Conservation (phyloP, 2,888 invertebrate species). For the Diarsia brunnea region DNA sequence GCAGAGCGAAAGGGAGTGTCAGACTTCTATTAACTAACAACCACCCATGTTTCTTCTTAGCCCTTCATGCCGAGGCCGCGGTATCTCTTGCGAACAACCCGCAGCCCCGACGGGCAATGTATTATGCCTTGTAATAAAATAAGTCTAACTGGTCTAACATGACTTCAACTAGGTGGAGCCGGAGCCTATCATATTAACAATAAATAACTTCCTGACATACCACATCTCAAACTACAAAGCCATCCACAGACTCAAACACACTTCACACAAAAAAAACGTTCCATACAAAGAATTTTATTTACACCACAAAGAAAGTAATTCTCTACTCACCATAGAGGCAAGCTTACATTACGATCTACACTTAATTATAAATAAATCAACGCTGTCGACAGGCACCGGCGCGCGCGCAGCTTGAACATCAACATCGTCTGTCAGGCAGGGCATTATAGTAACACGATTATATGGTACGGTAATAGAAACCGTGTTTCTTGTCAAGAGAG, state of each 20-base stretch:
- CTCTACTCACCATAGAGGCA: slow-evolving; percentile 22
- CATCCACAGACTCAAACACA: slow-evolving; percentile 4
- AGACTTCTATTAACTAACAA: too few relatives aligned
- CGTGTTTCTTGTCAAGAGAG: slow-evolving; percentile 49
- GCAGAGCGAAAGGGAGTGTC: too few relatives aligned
- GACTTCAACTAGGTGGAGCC: not conserved
- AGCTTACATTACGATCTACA: slow-evolving; percentile 43
- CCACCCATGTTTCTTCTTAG: too few relatives aligned
- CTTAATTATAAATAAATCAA: slow-evolving; percentile 62
- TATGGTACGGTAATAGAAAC: slow-evolving; percentile 47
- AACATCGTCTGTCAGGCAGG: slow-evolving; percentile 41
- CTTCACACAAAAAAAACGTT: not conserved
- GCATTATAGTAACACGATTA: slow-evolving; percentile 37
- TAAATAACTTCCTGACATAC: not conserved
- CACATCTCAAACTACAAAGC: not conserved
- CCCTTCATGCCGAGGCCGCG: too few relatives aligned
- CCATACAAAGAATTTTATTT: slow-evolving; percentile 14
- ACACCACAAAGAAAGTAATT: slow-evolving; percentile 40
- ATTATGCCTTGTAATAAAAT: too few relatives aligned
- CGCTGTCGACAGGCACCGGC: slow-evolving; percentile 37
- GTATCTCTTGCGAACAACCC: too few relatives aligned
- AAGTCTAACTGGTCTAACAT: too few relatives aligned
- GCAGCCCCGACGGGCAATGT: too few relatives aligned
- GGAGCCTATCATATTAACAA: not conserved
- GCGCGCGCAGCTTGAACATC: slow-evolving; percentile 36